A percentile compares a stretch with the other conserved stretches of the same genome.
phyloP scores from a whole-genome alignment of 2,797 vertebrate genomes.

The Loriculus beryllinus region DNA sequence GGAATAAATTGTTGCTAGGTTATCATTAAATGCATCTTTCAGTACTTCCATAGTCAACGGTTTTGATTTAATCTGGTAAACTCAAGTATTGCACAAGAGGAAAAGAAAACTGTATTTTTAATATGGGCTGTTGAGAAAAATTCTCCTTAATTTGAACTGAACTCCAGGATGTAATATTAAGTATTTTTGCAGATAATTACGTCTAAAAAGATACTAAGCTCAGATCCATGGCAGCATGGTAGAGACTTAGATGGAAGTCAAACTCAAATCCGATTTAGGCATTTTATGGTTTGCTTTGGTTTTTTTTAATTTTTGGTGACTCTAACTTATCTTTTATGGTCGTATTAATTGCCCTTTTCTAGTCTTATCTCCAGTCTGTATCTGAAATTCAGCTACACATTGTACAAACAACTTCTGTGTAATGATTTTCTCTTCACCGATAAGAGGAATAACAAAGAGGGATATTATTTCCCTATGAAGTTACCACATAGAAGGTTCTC shows the following conservation, averaged over 20 bases:
- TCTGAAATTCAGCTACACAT: background rate
- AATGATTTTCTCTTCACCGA: background rate
- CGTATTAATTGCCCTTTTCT: background rate
- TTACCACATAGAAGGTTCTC: background rate
- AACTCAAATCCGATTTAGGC: background rate
- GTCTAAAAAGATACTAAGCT: background rate
- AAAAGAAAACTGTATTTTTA: constrained; percentile 16
- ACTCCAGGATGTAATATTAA: background rate
- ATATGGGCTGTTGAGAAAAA: background rate
- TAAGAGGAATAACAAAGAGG: background rate
- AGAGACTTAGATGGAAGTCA: background rate
- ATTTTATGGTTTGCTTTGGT: background rate
- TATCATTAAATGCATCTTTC: constrained; percentile 32
- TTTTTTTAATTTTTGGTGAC: background rate
- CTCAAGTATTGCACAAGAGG: background rate
- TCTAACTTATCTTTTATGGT: background rate
- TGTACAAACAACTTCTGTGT: background rate
- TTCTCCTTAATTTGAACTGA: background rate
- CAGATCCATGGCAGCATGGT: background rate
- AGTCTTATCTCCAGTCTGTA: background rate
- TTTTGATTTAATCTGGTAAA: constrained; percentile 39
- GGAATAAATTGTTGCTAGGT: constrained; percentile 47
- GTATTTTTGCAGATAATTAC: background rate
- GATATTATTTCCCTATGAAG: background rate
- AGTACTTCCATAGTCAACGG: background rate